phyloP scores from a whole-genome alignment of 2,888 invertebrate genomes.

The Caenorhabditis angaria region DNA sequence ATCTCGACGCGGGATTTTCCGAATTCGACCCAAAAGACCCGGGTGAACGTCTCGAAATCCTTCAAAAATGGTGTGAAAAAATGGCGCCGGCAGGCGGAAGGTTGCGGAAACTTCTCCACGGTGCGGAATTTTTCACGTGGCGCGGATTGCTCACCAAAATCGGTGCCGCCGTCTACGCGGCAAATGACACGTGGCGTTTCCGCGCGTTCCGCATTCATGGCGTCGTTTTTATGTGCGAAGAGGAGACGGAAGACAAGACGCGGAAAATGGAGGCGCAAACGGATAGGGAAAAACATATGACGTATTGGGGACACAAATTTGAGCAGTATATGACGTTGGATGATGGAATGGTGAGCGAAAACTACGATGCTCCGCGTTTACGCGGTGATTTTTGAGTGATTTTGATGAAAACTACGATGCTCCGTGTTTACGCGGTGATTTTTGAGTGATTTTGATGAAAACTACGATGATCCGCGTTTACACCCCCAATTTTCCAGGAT shows the following conservation, averaged over 20 bases:
- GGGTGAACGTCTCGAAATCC: constrained; percentile 32
- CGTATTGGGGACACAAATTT: constrained; percentile 63
- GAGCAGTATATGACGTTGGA: constrained; percentile 58
- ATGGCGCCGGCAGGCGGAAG: constrained; percentile 43
- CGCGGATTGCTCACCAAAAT: constrained; percentile 64
- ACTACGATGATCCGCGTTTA: no score
- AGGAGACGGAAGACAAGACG: constrained; percentile 78
- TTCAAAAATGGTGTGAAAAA: constrained; percentile 43
- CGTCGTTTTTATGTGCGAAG: constrained; percentile 80
- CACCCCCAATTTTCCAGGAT: constrained; percentile 20
- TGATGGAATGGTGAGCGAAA: background rate
- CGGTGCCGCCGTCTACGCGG: constrained; percentile 46
- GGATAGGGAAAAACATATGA: constrained; percentile 46
- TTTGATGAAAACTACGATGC: no score
- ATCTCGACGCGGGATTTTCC: constrained; percentile 41
- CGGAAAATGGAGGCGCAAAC: constrained; percentile 42
- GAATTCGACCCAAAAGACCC: constrained; percentile 45
- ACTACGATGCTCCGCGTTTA: no score
- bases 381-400: no score
- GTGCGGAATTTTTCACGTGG: constrained; percentile 62
- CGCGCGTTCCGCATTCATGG: constrained; percentile 77
- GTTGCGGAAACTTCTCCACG: constrained; percentile 46
- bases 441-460: no score
- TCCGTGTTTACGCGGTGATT: no score
- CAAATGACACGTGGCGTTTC: constrained; percentile 78